Conservation (phyloP, 2,797 vertebrate species). For the Scolopax bukidnonensis region DNA sequence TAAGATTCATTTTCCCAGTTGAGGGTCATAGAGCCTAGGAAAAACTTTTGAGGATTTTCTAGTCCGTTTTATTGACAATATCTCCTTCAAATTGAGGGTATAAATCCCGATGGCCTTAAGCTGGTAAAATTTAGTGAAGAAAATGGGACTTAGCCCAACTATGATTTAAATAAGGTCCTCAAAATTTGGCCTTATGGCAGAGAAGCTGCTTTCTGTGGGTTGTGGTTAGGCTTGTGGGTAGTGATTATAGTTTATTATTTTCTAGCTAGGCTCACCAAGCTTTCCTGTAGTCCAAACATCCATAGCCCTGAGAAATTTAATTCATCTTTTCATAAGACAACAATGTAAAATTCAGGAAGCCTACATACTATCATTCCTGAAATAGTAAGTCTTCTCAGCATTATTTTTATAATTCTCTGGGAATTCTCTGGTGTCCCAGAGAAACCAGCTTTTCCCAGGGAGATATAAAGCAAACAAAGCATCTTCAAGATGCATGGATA, state of each 20-base stretch:
- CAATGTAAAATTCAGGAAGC: conserved; percentile 1
- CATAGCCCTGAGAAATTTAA: not conserved
- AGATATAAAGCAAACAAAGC: not conserved
- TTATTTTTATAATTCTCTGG: not conserved
- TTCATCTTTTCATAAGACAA: not conserved
- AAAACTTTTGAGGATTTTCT: not conserved
- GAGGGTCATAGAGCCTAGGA: not conserved
- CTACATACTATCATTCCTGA: not conserved
- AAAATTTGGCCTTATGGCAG: not conserved
- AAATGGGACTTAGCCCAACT: not conserved
- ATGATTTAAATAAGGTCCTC: not conserved
- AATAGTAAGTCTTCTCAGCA: not conserved
- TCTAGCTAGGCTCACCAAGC: not conserved
- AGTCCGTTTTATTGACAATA: not conserved
- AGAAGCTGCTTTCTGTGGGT: not conserved
- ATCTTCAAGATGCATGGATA: not conserved
- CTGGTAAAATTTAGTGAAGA: not conserved
- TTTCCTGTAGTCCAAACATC: not conserved
- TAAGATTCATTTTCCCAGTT: not conserved
- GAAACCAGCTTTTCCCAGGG: conserved; percentile 1
- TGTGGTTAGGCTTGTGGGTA: not conserved
- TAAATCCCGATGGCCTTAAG: not conserved
- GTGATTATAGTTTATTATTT: not conserved
- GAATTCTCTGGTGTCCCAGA: not conserved
- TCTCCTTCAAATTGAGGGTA: not conserved